Percentiles rank a stretch among this genome's conserved stretches.
Conservation (phyloP, 2,888 invertebrate genomes). For the Macaria notata region DNA sequence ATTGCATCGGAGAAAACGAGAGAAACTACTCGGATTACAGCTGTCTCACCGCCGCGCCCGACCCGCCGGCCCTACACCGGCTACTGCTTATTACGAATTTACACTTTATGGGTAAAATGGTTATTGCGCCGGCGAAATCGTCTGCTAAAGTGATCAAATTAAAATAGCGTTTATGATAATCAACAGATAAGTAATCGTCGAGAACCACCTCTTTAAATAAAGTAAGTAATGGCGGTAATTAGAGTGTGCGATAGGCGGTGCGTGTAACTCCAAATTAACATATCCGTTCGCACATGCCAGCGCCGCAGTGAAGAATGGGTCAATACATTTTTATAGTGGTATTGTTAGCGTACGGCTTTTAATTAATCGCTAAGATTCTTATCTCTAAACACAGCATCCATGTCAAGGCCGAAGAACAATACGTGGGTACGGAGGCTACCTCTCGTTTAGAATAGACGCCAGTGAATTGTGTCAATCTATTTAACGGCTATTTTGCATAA, state of each 20-base stretch:
- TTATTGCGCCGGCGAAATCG: conserved; percentile 23
- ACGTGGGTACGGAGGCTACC: conserved; percentile 47
- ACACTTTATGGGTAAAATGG: conserved; percentile 22
- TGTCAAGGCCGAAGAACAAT: conserved; percentile 74
- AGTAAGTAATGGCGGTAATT: conserved; percentile 32
- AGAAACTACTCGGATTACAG: conserved; percentile 29
- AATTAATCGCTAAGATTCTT: conserved; percentile 64
- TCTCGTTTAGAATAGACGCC: conserved; percentile 47
- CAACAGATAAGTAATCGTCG: conserved; percentile 29
- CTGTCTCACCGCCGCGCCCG: conserved; percentile 18
- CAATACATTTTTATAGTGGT: conserved; percentile 50
- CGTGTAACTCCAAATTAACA: conserved; percentile 26
- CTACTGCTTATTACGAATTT: conserved; percentile 37
- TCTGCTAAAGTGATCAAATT: conserved; percentile 28
- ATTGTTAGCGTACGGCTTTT: conserved; percentile 62
- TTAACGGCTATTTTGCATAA: conserved; percentile 9
- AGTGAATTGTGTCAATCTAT: conserved; percentile 32
- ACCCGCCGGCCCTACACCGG: conserved; percentile 19
- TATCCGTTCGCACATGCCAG: conserved; percentile 29
- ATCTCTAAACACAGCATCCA: conserved; percentile 63
- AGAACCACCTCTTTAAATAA: conserved; percentile 28
- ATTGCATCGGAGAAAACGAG: conserved; percentile 33
- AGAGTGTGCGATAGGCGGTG: conserved; percentile 23
- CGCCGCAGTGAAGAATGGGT: conserved; percentile 35
- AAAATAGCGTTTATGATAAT: conserved; percentile 36